Evolutionary conservation across 2,113 vertebrate species (phyloP).

Genomic region (Etheostoma cragini): DNA sequence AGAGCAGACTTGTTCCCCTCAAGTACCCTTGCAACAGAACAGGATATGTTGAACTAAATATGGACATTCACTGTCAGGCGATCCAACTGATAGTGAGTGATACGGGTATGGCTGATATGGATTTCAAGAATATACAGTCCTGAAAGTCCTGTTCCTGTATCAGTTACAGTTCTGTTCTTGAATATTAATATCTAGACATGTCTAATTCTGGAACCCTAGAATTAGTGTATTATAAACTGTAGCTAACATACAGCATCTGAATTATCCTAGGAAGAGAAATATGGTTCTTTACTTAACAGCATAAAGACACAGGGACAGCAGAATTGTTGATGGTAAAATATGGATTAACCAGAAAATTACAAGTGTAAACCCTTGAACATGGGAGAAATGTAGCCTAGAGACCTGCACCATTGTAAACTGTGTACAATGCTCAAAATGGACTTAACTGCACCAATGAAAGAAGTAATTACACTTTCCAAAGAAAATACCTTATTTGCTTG

Average conservation of each 20-base stretch:
- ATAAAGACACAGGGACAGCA: not conserved
- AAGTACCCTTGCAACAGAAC: conserved; percentile 10
- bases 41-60: conserved; percentile 39
- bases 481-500: not conserved
- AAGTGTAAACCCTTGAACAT: not conserved
- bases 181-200: conserved; percentile 37
- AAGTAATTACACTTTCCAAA: not conserved
- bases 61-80: conserved; percentile 13
- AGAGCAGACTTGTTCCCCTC: not conserved
- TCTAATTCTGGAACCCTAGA: conserved; percentile 27
- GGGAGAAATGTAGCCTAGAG: not conserved
- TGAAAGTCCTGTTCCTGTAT: conserved; percentile 42
- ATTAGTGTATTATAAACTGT: not conserved
- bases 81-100: conserved; percentile 13
- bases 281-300: not conserved
- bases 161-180: conserved; percentile 49
- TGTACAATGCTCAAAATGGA: not conserved
- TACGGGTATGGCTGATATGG: not conserved
- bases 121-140: conserved; percentile 35
- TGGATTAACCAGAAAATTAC: not conserved
- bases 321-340: not conserved
- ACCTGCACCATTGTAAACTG: not conserved
- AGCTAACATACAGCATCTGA: not conserved
- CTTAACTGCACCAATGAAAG: not conserved
- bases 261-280: not conserved